Base-by-base conservation (phyloP, 2,113 vertebrate species). In the Thunnus thynnus region DNA sequence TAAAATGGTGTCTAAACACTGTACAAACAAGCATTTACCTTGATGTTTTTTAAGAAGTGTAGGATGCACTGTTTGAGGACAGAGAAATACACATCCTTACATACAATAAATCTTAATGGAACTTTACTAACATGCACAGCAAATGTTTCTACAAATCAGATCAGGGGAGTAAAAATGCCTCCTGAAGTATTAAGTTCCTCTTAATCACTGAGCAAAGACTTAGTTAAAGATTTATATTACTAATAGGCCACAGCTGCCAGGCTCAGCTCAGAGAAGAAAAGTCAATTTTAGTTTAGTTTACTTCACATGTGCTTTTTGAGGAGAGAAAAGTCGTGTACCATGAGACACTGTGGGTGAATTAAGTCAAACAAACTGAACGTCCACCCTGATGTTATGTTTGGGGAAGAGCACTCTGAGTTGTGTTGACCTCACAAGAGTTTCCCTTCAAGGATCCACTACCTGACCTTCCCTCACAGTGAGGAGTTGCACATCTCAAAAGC, bases 401-500 rank as follows among this genome's bases (percentile, higher is more conserved):
- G 56, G 13, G 72, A 64, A 52, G 58, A 50, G 20, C 50, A 13
- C 61, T 50, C 52, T 27, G 46, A 32, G 64, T 18, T 75, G 32
- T 54, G n/a, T 13, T 56, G 68, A 64, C 70, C 72, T 73, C 30
- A 32, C 16, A 3, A 79, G 66, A 41, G 48, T 68, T 76, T 62
- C 78, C 50, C 13, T 11, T 61, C 22, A 25, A 84, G 64, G 79
- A 78, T 77, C 48, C 51, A 50, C 62, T 72, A 85, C 75, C 69
- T 69, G 80, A 89, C 79, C 75, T 71, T 62, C 68, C 73, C 62
- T 77, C 61, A 56, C 61, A 69, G 67, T 8, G 55, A 71, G 78
- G 20, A 52, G 47, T 56, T 30, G 2, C 13, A 56, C 17, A 46
- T 27, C 84, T 74, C 22, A 76, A 80, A 87, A 67, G 72, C 70